Percentiles rank a stretch among this genome's conserved stretches.
Conservation (phyloP, 2,797 vertebrate genomes). For the Macropodus opercularis region DNA sequence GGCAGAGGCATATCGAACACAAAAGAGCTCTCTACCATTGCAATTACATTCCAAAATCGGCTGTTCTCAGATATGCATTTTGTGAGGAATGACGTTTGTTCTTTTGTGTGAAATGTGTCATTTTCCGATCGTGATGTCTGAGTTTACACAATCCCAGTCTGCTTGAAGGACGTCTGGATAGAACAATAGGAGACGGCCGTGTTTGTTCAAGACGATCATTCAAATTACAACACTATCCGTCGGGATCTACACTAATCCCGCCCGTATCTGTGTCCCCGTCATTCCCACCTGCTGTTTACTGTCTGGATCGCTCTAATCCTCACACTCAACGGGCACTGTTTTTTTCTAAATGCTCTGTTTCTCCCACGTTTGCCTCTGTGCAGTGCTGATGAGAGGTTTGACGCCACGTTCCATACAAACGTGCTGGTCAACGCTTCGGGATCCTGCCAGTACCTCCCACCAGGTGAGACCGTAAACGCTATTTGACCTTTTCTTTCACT, state of each 20-base stretch:
- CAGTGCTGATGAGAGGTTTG: conserved; percentile 93
- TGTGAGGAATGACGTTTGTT: background rate
- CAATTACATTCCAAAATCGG: background rate
- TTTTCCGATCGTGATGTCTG: conserved; percentile 14
- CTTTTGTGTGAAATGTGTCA: conserved; percentile 14
- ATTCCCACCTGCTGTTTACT: conserved; percentile 10
- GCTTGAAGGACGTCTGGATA: conserved; percentile 35
- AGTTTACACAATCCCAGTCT: conserved; percentile 14
- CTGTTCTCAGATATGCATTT: background rate
- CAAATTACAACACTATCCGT: conserved; percentile 41
- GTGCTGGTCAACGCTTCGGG: conserved; percentile 90
- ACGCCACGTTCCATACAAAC: conserved; percentile 93
- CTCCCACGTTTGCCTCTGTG: conserved; percentile 2
- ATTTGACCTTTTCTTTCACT: background rate
- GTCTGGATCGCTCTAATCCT: conserved; percentile 10
- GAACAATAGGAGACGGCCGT: conserved; percentile 2
- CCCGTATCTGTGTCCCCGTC: conserved; percentile 24
- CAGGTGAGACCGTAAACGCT: conserved; percentile 81
- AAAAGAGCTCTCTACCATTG: background rate
- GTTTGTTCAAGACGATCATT: conserved; percentile 52
- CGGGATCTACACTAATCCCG: conserved; percentile 39
- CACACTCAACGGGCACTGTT: background rate
- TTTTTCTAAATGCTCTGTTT: background rate
- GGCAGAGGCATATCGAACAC: background rate
- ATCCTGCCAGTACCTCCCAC: conserved; percentile 90